Evolutionary conservation across 37 sponge, comb jelly and placozoan genomes (phyloP), one percentile per base, ranked within the genome.

Genomic region (Aplysina aerophoba): DNA sequence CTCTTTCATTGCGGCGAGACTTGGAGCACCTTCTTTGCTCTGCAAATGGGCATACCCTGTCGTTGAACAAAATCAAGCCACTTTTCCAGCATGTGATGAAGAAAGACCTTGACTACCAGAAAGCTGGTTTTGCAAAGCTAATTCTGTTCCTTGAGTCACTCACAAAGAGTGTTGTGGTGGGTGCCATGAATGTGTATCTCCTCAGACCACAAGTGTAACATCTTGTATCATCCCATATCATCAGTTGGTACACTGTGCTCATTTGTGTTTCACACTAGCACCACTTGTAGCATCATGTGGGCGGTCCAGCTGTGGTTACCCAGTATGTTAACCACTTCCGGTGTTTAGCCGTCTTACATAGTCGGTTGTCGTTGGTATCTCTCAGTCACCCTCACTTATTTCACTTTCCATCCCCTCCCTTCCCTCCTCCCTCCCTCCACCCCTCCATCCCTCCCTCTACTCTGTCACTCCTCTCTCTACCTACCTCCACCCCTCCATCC

Each of bases 51-150:
- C 71, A 84, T 36, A 54, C 21, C 53, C 55, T 84, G 15, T 24
- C 84, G 22, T 82, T 93, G 56, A 85, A 86, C 40, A 62, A 58
- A 17, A 38, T 93, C 34, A 81, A 77, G 62, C 22, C n/a, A 56
- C 57, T 59, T 8, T 93, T 87, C 55, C 85, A 89, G 82, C 83
- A 71, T 58, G 50, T 38, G 30, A 85, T 75, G 80, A 69, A 79
- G 24, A 34, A 36, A 36, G 78, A 79, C 31, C 73, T 89, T 16
- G 40, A 60, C 28, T 21, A 73, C 57, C 83, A 85, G 37, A 54
- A 87, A 40, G 44, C 54, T 83, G 90, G 90, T 13, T 74, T 87
- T 61, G 25, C 81, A 3, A 93, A 93, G 64, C 84, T 93, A 54
- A 19, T 86, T 16, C 58, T 31, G 21, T 84, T 89, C 24, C 75